Percentiles rank a stretch among this genome's conserved stretches.
Evolutionary conservation across 2,797 vertebrate species (phyloP).

Genomic region (Pteropus rufus): DNA sequence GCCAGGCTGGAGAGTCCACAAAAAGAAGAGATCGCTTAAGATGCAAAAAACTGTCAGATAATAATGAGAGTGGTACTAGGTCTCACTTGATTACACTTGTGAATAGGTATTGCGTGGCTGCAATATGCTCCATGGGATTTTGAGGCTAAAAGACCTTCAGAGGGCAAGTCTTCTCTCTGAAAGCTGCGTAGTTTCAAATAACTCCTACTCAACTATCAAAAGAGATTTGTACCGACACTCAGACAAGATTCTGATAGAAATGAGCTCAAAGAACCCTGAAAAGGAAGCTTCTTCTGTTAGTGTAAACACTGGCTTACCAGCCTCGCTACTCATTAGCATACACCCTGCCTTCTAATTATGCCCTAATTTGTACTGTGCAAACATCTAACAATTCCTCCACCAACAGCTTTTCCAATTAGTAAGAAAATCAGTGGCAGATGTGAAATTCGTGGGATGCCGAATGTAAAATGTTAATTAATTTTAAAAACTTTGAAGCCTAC

Average conservation of each 20-base stretch:
- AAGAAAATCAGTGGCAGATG: constrained; percentile 60
- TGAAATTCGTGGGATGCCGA: constrained; percentile 40
- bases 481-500: constrained; percentile 26
- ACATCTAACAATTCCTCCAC: constrained; percentile 35
- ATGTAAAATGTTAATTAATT: constrained; percentile 60
- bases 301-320: constrained; percentile 10
- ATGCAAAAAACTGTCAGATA: not conserved
- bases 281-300: not conserved
- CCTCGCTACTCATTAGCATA: not conserved
- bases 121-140: not conserved
- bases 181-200: not conserved
- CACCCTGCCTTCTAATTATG: constrained; percentile 55
- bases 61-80: not conserved
- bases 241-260: not conserved
- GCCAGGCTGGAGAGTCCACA: not conserved
- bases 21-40: not conserved
- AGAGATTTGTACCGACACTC: not conserved
- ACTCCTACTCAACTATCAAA: not conserved
- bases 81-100: not conserved
- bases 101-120: not conserved
- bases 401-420: constrained; percentile 60
- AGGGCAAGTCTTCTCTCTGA: not conserved
- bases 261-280: not conserved
- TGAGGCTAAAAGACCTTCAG: not conserved
- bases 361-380: constrained; percentile 53